Conservation (phyloP, 2,113 vertebrate genomes). For the Xyrauchen texanus region DNA sequence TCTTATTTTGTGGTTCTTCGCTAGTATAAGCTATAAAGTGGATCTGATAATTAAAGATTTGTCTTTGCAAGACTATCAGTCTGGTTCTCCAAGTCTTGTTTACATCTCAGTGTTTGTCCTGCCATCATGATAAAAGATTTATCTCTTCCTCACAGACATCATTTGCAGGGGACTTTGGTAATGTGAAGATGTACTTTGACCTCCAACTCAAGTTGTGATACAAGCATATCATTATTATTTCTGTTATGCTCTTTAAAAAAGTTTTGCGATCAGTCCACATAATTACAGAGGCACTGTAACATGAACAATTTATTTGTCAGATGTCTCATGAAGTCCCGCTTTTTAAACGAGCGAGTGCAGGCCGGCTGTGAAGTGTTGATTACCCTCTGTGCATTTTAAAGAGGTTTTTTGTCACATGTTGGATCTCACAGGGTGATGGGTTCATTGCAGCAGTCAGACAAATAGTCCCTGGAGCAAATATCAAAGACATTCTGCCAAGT, state of each 20-base stretch:
- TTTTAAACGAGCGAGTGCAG: conserved; percentile 28
- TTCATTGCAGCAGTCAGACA: conserved; percentile 41
- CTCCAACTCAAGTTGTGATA: not conserved
- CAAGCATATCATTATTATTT: conserved; percentile 2
- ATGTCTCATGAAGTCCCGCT: conserved; percentile 36
- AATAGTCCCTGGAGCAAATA: conserved; percentile 37
- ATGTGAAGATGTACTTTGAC: not conserved
- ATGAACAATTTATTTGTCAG: conserved; percentile 49
- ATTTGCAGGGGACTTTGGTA: not conserved
- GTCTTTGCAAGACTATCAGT: not conserved
- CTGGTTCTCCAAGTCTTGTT: not conserved
- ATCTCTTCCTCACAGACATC: no score
- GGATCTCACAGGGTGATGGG: conserved; percentile 32
- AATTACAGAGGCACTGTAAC: conserved; percentile 47
- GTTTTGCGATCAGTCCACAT: conserved; percentile 47
- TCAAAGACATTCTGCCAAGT: conserved; percentile 43
- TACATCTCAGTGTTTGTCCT: no score
- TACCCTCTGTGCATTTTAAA: conserved; percentile 48
- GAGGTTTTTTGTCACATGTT: conserved; percentile 27
- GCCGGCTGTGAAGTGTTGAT: conserved; percentile 37
- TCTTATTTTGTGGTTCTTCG: no score
- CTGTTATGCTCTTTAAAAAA: conserved; percentile 36
- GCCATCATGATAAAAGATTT: no score
- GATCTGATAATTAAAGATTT: not conserved
- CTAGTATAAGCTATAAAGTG: not conserved